Evolutionary conservation across 2,797 vertebrate genomes (phyloP).

Genomic region (Scolopax rusticola): DNA sequence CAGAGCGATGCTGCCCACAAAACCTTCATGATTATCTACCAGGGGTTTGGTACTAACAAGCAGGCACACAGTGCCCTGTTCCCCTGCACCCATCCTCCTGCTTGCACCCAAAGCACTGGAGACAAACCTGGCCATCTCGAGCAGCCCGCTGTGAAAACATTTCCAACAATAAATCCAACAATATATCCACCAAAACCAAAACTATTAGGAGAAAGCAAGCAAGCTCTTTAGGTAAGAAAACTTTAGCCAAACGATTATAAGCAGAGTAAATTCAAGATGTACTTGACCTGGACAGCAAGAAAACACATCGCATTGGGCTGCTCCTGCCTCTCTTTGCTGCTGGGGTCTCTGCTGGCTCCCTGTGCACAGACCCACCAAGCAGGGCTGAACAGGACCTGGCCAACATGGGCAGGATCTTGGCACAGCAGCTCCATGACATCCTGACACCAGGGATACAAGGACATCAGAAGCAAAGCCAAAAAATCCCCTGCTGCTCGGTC

Average conservation of each 20-base stretch:
- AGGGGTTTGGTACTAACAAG: not conserved
- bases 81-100: not conserved
- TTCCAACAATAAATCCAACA: not conserved
- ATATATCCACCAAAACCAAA: not conserved
- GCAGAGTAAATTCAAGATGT: not conserved
- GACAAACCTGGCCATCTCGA: not conserved
- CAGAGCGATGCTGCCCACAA: accelerated
- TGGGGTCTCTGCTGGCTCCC: not conserved
- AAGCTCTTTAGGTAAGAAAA: not conserved
- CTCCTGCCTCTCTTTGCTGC: not conserved
- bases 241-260: not conserved
- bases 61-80: accelerated
- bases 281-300: not conserved
- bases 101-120: accelerated
- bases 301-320: not conserved
- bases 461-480: not conserved
- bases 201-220: not conserved
- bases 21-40: accelerated
- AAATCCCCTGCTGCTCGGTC: not conserved
- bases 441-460: not conserved
- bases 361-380: accelerated
- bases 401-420: not conserved
- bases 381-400: not conserved
- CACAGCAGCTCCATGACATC: not conserved
- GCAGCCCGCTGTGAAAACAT: not conserved